Evolutionary conservation across 2,797 vertebrate species (phyloP).

Genomic region (Spatula clypeata): DNA sequence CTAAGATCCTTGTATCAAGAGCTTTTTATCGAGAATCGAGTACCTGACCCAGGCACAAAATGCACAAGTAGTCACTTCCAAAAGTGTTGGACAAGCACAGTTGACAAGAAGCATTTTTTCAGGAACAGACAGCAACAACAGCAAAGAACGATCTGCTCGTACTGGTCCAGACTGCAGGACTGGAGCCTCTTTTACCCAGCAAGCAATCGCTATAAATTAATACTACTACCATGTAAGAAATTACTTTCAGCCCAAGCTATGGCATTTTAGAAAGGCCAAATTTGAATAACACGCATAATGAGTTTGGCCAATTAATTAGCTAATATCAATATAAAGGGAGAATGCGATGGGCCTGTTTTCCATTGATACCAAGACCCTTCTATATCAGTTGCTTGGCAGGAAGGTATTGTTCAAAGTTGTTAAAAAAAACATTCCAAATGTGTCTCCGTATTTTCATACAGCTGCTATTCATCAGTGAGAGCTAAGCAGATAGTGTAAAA

Average conservation of each 20-base stretch:
- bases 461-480: not conserved
- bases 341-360: not conserved
- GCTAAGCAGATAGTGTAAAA: not conserved
- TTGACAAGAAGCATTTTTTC: not conserved
- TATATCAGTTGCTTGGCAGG: not conserved
- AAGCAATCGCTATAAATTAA: slow-evolving; percentile 13
- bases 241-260: slow-evolving; percentile 8
- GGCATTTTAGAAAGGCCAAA: slow-evolving; percentile 43
- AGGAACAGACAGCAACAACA: not conserved
- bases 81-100: not conserved
- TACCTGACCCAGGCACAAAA: not conserved
- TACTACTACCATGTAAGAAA: not conserved
- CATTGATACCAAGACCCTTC: not conserved
- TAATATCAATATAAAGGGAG: not conserved
- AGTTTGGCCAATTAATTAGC: not conserved
- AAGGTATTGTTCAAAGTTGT: not conserved
- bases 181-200: not conserved
- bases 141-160: not conserved
- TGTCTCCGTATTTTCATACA: not conserved
- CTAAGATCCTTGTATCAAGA: not conserved
- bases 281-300: slow-evolving; percentile 12
- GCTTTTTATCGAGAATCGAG: not conserved
- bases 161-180: not conserved
- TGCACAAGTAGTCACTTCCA: not conserved
- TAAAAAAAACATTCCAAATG: not conserved